A percentile compares a stretch with the other conserved stretches of the same genome.
Conservation (phyloP, 2,888 invertebrate species). For the Hyalella azteca region DNA sequence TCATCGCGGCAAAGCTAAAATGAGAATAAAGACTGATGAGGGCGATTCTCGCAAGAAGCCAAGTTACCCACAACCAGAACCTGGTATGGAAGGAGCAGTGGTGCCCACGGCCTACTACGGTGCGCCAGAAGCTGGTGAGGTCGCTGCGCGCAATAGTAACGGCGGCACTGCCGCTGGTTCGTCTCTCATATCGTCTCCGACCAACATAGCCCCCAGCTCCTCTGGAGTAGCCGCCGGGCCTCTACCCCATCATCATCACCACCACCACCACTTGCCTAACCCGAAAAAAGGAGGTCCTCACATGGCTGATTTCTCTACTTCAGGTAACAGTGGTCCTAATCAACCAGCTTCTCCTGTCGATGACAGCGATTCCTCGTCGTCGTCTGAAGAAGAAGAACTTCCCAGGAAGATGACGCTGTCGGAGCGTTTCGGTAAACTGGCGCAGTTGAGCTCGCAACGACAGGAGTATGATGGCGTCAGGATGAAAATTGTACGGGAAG, state of each 20-base stretch:
- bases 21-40: constrained; percentile 49
- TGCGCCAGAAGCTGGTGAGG: neutral
- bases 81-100: neutral
- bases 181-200: neutral
- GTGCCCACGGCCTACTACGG: neutral
- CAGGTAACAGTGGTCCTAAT: neutral
- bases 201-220: neutral
- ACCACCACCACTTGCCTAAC: neutral
- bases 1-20: constrained; percentile 40
- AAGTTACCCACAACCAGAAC: constrained; percentile 36
- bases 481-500: constrained; percentile 76
- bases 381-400: constrained; percentile 67
- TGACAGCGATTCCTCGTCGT: constrained; percentile 69
- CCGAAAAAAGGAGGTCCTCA: neutral
- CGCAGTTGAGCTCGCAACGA: constrained; percentile 86
- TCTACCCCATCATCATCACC: constrained; percentile 3
- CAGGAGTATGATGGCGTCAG: constrained; percentile 86
- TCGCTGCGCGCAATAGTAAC: neutral
- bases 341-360: constrained; percentile 61
- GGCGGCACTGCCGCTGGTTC: neutral
- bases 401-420: constrained; percentile 75
- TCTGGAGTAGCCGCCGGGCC: neutral
- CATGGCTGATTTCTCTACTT: neutral
- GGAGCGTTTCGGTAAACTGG: constrained; percentile 88
- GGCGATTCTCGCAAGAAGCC: constrained; percentile 41